Conservation (phyloP, 30 jellyfish, hydroid and myxozoan genomes). For the Nemopilema nomurai region DNA sequence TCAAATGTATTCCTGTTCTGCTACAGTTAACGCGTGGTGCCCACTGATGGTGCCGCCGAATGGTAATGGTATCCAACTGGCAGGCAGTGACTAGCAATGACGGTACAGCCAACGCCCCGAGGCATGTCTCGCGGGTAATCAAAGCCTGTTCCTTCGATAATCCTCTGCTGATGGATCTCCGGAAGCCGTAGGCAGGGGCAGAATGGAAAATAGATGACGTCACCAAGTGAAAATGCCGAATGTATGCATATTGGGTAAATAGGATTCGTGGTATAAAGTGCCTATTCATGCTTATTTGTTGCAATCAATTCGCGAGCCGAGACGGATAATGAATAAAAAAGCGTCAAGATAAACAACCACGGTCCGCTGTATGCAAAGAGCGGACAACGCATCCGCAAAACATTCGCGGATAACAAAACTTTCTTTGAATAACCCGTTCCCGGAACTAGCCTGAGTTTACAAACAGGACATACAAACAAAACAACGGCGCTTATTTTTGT, state of each 20-base stretch:
- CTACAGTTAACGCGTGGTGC: neutral
- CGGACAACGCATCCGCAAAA: neutral
- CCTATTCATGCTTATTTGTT: constrained; percentile 33
- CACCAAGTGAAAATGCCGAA: constrained; percentile 33
- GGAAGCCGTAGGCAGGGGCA: constrained; percentile 22
- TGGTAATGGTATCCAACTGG: neutral
- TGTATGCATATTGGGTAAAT: constrained; percentile 17
- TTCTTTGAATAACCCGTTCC: neutral
- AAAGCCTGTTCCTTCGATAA: constrained; percentile 19
- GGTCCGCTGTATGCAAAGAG: neutral
- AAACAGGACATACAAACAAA: neutral
- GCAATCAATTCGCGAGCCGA: constrained; percentile 14
- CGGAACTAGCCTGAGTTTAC: neutral
- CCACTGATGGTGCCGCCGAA: neutral
- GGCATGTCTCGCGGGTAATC: constrained; percentile 43
- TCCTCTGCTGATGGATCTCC: constrained; percentile 34
- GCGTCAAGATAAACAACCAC: constrained; percentile 13
- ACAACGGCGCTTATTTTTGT: neutral
- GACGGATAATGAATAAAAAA: constrained; percentile 35
- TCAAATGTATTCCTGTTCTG: neutral
- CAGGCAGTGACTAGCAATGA: constrained; percentile 7
- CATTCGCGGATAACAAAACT: neutral
- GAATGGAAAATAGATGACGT: constrained; percentile 37
- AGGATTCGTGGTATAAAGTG: constrained; percentile 16
- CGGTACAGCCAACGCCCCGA: constrained; percentile 5